Base-by-base conservation (phyloP, 2,888 invertebrate genomes). In the Drosophila formosana region DNA sequence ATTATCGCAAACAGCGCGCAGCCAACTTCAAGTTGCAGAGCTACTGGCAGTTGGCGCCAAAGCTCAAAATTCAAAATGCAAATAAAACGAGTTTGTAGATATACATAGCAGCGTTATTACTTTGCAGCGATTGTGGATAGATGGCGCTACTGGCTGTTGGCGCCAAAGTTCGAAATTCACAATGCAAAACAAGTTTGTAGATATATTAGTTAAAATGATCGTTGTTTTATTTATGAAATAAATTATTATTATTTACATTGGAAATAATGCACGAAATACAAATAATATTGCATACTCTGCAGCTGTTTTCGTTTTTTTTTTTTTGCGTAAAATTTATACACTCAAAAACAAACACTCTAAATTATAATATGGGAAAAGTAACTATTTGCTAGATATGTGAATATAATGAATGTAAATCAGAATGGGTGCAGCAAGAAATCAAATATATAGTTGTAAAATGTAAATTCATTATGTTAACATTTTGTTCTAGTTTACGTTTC, bases 211-310 rank as follows among this genome's bases (percentile, higher is more conserved):
- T 85, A 81, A 88, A 83, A 87, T 78, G 67, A 66, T 80, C 69
- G 69, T 86, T 83, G 62, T 81, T 83, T 83, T 83, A 87, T 83
- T 83, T 88, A 83, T 88, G 87, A 88, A 83, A 83, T 83, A 83
- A 88, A 88, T 83, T 88, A 83, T 88, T 83, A 88, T 83, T 83
- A 83, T 83, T 88, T 83, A 83, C 83, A 83, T 84, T 88, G 83
- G 79, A 88, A 81, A 87, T 88, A 88, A 88, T 88, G 89, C 84
- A 81, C 71, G 67, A 87, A 83, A 78, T 87, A 88, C 82, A 84
- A 87, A 87, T 87, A 84, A 83, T 82, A 88, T 88, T 82, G 82
- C 86, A 80, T 77, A 88, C 73, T 68, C 53, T 55, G 80, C 78
- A 82, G 62, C 63, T 68, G 58, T 73, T 64, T 32, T 34, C 9